Evolutionary conservation across 2,797 vertebrate genomes (phyloP).

Genomic region (Anas georgica): DNA sequence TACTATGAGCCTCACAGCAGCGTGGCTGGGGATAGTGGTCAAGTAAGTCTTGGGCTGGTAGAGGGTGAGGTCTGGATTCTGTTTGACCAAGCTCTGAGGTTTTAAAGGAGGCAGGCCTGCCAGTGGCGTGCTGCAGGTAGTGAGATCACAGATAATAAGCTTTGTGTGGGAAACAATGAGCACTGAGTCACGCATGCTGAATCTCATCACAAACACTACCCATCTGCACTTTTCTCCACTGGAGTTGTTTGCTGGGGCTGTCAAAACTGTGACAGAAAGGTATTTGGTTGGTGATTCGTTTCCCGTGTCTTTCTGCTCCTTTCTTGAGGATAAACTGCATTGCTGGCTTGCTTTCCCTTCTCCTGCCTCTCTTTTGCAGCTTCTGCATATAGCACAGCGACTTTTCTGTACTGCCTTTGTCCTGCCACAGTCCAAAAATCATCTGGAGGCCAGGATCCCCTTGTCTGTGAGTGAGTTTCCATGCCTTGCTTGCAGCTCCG

Average conservation of each 20-base stretch:
- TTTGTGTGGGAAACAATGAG: not conserved
- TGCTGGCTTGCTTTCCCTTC: not conserved
- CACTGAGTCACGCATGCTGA: slow-evolving; percentile 20
- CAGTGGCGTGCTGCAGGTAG: not conserved
- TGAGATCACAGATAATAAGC: slow-evolving; percentile 36
- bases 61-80: not conserved
- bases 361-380: not conserved
- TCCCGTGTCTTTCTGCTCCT: slow-evolving; percentile 3
- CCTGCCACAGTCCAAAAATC: not conserved
- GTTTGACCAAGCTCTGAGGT: not conserved
- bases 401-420: slow-evolving; percentile 5
- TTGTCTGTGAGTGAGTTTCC: not conserved
- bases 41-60: not conserved
- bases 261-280: slow-evolving; percentile 18
- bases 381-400: not conserved
- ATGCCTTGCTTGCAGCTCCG: not conserved
- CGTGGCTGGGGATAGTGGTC: accelerated
- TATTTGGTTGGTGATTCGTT: not conserved
- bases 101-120: slow-evolving; percentile 23
- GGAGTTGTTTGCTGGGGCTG: not conserved
- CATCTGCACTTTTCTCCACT: slow-evolving; percentile 7
- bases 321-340: slow-evolving; percentile 12
- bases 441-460: not conserved
- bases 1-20: accelerated
- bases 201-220: slow-evolving; percentile 6